Evolutionary conservation across 2,888 invertebrate species (phyloP), one percentile per base, ranked within the genome.

Genomic region (Erebia epiphron): DNA sequence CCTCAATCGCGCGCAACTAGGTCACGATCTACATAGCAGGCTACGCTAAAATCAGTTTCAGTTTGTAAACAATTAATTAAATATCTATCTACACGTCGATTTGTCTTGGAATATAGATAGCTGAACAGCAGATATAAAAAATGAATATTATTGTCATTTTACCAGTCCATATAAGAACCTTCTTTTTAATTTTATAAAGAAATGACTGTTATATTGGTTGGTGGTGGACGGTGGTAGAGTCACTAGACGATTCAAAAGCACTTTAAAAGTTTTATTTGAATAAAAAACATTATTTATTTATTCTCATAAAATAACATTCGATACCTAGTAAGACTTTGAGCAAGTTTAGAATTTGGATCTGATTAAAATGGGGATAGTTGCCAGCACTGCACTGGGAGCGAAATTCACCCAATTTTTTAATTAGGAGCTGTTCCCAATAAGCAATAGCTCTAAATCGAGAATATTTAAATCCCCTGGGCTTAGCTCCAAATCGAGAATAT

Each of bases 1-100:
- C 91, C 92, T 92, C 91, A 90, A 91, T 90, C 91, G 89, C 88
- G 86, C 86, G 85, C 88, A 93, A 91, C 87, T 92, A 85, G 92
- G 92, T 90, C 92, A 89, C 88, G 89, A 86, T 89, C 90, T 84
- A 90, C 88, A 90, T 91, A 86, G 86, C 86, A 84, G 84, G 84
- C 79, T 75, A 78, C 84, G 84, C 85, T 85, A 83, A 83, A 86
- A 85, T 82, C 85, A 84, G 86, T 85, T 84, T 80, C 83, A 80
- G 82, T 83, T 79, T 85, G 82, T 86, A 86, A 88, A 86, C 83
- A 85, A 82, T 81, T 79, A 73, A 65, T 69, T 72, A 18, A 66
- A 50, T 61, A 68, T 68, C 68, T 50, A 57, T 69, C 66, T 60
- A 58, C 60, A 61, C 65, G 67, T 50, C 26, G 56, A 41, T 60